Base-by-base conservation (phyloP, 2,797 vertebrate genomes). In the Darevskia mixta region DNA sequence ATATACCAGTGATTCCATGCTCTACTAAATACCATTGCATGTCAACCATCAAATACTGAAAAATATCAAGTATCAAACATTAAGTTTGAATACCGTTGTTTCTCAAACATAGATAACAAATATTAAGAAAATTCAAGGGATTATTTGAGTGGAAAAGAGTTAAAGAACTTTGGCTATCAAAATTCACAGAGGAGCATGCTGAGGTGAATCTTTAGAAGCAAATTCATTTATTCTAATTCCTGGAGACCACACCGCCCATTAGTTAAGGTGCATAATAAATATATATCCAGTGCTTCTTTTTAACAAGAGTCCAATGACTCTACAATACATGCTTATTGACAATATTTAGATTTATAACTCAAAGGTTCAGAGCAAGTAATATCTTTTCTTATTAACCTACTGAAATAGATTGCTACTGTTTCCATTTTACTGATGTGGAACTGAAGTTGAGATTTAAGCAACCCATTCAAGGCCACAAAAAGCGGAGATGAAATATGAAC, bases 331-430 rank as follows among this genome's bases (percentile, higher is more conserved):
- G 61, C 79, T 84, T 88, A 85, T 73, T 85, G 76, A 41, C 38
- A 79, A 73, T 49, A 88, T 73, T 85, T 85, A 79, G 67, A 85
- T 85, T 85, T 79, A 80, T 64, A 84, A 35, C 15, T 73, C 82
- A 73, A 13, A 58, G 25, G 79, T 88, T 85, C 76, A 73, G 67
- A 64, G 67, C 66, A 73, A 29, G 41, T 73, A 80, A 29, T 79
- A 45, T 41, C 25, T 75, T 73, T 84, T 61, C 69, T 88, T 82
- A 76, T 82, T 87, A 86, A 75, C 55, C 17, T n/a, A 49, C 77
- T 80, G 23, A 73, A 69, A 49, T 79, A 38, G 55, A 88, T 66
- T 29, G 58, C 9, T 71, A 55, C 27, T 17, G 29, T 79, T 45
- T 45, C 85, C 67, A 80, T 73, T 88, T 85, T 43, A 79, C 23